Evolutionary conservation across 2,797 vertebrate species (phyloP).

Genomic region (Xenops minutus): DNA sequence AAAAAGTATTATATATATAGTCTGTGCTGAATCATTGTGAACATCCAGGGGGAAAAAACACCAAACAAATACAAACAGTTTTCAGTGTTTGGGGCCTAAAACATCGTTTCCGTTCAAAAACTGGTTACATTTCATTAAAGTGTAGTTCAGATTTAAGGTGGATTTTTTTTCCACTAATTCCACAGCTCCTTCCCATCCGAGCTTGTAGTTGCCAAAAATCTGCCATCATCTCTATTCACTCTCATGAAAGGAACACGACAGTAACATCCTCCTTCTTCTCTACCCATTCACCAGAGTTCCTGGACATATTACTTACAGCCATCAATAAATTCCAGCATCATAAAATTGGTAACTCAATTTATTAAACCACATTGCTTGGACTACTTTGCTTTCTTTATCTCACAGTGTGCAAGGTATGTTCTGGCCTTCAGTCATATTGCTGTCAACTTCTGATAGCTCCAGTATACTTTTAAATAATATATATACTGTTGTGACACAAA

Average conservation of each 20-base stretch:
- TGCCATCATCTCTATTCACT: not conserved
- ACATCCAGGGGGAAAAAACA: not conserved
- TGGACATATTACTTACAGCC: not conserved
- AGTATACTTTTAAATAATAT: not conserved
- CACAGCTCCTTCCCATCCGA: not conserved
- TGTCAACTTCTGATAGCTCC: not conserved
- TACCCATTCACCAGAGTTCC: not conserved
- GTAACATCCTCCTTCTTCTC: not conserved
- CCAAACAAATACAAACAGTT: not conserved
- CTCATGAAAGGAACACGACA: not conserved
- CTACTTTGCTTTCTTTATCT: not conserved
- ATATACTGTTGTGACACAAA: not conserved
- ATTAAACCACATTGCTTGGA: not conserved
- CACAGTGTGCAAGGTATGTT: not conserved
- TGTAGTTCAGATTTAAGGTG: not conserved
- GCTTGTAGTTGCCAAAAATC: not conserved
- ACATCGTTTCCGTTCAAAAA: not conserved
- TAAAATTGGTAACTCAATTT: not conserved
- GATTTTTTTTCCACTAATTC: not conserved
- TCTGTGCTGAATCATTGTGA: conserved; percentile 20
- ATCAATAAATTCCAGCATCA: not conserved
- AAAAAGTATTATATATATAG: not conserved
- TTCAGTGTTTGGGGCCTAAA: not conserved
- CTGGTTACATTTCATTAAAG: not conserved
- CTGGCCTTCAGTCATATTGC: not conserved